These are phyloP conservation scores for Drosophila azteca DNA, from an alignment of 1,140 invertebrate species.

Conservation along the genomic window DNA sequence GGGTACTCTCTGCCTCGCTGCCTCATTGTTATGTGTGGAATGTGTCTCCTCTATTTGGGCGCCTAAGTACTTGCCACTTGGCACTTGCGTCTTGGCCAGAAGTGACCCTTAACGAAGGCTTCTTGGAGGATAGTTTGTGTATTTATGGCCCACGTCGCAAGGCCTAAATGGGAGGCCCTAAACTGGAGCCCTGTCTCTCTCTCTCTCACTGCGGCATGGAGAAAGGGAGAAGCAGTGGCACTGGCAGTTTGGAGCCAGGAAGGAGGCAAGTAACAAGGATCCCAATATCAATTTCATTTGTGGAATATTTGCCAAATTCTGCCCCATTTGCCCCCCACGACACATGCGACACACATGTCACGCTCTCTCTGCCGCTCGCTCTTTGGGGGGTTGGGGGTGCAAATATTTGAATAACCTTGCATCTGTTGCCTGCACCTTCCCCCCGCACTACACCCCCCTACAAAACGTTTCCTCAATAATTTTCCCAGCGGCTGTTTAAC, in stretches of 20 bases:
- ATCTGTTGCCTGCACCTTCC: conserved; percentile 9
- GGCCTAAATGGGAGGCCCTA: conserved; percentile 44
- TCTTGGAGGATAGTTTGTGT: conserved; percentile 42
- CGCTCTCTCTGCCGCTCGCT: conserved; percentile 22
- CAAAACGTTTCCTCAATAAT: conserved; percentile 44
- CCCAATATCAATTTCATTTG: conserved; percentile 46
- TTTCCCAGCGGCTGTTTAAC: conserved; percentile 49
- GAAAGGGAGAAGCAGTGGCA: neutral
- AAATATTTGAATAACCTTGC: conserved; percentile 49
- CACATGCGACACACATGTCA: conserved; percentile 21
- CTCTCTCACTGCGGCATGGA: conserved; percentile 23
- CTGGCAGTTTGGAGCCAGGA: too few relatives aligned
- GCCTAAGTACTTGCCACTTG: too few relatives aligned
- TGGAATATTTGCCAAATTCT: conserved; percentile 11
- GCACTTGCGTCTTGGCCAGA: too few relatives aligned
- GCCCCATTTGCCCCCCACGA: neutral
- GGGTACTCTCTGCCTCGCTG: neutral
- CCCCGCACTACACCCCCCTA: neutral
- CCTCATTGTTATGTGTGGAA: conserved; percentile 26
- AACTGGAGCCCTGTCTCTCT: conserved; percentile 36
- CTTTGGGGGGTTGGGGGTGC: neutral
- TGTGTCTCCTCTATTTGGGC: too few relatives aligned
- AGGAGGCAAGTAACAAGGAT: neutral
- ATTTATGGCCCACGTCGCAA: conserved; percentile 64
- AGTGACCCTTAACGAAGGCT: too few relatives aligned